Evolutionary conservation across 2,113 vertebrate genomes (phyloP), one percentile per base, ranked within the genome.

Genomic region (Odontophorus gujanensis): DNA sequence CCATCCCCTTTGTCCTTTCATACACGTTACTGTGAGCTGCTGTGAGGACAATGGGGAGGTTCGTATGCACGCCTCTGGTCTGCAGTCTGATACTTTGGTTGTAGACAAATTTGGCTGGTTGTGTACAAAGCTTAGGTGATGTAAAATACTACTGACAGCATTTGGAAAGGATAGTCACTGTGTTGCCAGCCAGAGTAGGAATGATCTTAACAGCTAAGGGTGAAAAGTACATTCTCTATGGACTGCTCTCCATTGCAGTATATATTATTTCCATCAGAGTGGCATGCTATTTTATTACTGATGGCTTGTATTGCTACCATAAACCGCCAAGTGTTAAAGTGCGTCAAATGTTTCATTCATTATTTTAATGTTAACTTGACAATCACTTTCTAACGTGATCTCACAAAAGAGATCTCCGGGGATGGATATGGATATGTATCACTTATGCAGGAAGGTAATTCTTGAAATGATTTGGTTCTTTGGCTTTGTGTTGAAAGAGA

Each of bases 21-120:
- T 0, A 0, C 8, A 3, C 48, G 32, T 58, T 66, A 16, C 2
- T n/a, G 32, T 26, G 11, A 11, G 6, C 16, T 28, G 13, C 25
- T 65, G 8, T 25, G n/a, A 24, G 10, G 8, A 30, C 8, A 26
- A 53, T 53, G 26, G 15, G 14, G 18, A 48, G 21, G 19, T 6
- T 93, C 24, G 34, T 50, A 48, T 0, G 0, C 32, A 22, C 24
- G 40, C 20, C 36, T 81, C 28, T 73, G 61, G 40, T 80, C 30
- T 85, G 15, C 42, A 21, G 17, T 1, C 13, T 48, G 40, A 32
- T 6, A 8, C 13, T 74, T 67, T 45, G 34, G 26, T 22, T 51
- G 59, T 17, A 74, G 82, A 34, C 21, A 34, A 4, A 38, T 34
- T 66, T 50, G 47, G 1, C 26, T 34, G 18, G 13, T 11, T 50